Base-by-base conservation (phyloP, 2,113 vertebrate genomes). In the Puffinus mauretanicus region DNA sequence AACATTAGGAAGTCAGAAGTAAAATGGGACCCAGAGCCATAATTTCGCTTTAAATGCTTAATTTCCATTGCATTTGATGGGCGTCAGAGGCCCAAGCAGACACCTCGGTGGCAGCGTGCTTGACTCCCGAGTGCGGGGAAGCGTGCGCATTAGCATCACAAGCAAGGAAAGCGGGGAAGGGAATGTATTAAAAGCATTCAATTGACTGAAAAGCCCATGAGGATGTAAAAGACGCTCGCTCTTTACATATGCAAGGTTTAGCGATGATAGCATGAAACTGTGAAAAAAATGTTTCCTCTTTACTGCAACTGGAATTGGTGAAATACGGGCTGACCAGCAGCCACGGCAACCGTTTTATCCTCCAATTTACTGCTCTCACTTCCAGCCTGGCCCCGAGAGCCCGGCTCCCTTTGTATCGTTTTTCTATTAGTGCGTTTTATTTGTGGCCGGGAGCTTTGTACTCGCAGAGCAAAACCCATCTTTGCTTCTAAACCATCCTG, bases 281-380 rank as follows among this genome's bases (percentile, higher is more conserved):
- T 57, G 72, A 18, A 38, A 62, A 69, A 81, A 64, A 58, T 1
- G 12, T 85, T 91, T 89, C 93, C 87, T 85, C 90, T 95, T 77
- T 77, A 58, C 75, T 84, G 91, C 84, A 40, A 21, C 89, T 85
- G 40, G 54, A 49, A 87, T 60, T 51, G 61, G 58, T 94, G 91
- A 93, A 94, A 89, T 89, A 42, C 0, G 16, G 81, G 81, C 94
- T 86, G 90, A 77, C 76, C 94, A 83, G 88, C 88, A 81, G 86
- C 86, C 46, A 19, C 52, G 1, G 66, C 81, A 91, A 60, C 57
- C 2, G 15, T 62, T 93, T 91, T 88, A 92, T 93, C 90, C 90
- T 86, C 71, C 92, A 30, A 88, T 96, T 96, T 97, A 94, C 84
- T 90, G 84, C 91, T 79, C 91, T 93, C 93, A 61, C 91, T 91